Base-by-base conservation (phyloP, 2,888 invertebrate species). In the Andrena chrysosceles region DNA sequence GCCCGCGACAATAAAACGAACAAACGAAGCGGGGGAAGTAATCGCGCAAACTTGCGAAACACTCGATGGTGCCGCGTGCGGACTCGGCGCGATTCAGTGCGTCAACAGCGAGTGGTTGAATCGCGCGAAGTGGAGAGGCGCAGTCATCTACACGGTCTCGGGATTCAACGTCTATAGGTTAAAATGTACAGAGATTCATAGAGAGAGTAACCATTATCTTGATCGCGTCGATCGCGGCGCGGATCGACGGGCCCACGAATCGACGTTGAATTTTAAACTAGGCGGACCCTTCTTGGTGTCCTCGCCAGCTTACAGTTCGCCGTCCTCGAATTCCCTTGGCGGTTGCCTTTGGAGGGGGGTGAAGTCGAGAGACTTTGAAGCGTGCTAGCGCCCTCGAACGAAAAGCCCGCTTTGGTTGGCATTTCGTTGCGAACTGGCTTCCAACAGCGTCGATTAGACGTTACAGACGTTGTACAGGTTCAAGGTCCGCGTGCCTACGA, bases 401-500 rank as follows among this genome's bases (percentile, higher is more conserved):
- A 71, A 59, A 70, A 26, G 70, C 10, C n/a, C 3, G n/a, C 67
- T 20, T 13, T n/a, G 23, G 10, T 29, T 42, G 26, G 29, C 68
- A 69, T 66, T 69, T 52, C 29, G 52, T 56, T 66, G 49, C 67
- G 29, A 77, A 73, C 31, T 68, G 78, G 69, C 62, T 29, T 59
- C 52, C 59, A 52, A 42, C 73, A 63, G 52, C 66, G 72, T 84
- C 78, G 70, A 13, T 86, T 72, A 73, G 77, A 88, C 63, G 70
- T 83, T 77, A 67, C 83, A 85, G 74, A 74, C 79, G 85, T 87
- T 87, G 81, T 91, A 91, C 89, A 90, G 85, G 77, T 88, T 89
- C 66, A 83, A 87, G 84, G 90, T 89, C 85, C 86, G 90, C 81
- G 89, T 81, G 79, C 87, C 89, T 89, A 92, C 79, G 78, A 85